These are phyloP conservation scores for Rhinichthys osculus DNA, from an alignment of 2,797 vertebrate genomes.

Conservation along the genomic window DNA sequence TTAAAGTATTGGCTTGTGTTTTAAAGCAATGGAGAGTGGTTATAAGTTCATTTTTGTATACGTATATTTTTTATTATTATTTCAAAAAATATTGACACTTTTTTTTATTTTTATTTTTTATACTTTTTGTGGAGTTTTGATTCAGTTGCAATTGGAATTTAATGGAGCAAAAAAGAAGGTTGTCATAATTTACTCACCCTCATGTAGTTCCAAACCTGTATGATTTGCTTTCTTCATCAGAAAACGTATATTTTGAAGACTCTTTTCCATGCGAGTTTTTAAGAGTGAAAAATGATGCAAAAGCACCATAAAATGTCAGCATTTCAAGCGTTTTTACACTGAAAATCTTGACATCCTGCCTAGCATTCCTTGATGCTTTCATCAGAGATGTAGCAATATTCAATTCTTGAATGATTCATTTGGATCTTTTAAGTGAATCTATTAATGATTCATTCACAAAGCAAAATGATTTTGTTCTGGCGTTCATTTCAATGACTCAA, in stretches of 20 bases:
- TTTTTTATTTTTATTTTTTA: background rate
- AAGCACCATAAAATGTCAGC: background rate
- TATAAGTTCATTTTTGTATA: background rate
- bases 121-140: background rate
- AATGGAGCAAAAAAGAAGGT: background rate
- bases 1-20: background rate
- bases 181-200: background rate
- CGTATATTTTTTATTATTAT: background rate
- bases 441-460: background rate
- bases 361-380: background rate
- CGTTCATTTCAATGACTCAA: background rate
- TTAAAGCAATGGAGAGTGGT: background rate
- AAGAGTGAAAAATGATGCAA: background rate
- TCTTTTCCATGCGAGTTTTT: background rate
- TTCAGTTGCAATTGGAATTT: background rate
- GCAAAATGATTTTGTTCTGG: background rate
- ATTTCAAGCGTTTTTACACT: background rate
- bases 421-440: background rate
- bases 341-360: background rate
- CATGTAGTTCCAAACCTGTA: background rate
- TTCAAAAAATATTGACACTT: background rate
- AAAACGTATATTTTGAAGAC: background rate
- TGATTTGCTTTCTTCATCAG: background rate
- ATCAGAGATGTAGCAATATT: background rate
- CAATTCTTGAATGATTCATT: background rate